These are phyloP conservation scores for Nibea albiflora DNA, from an alignment of 2,113 vertebrate genomes.

Conservation along the genomic window DNA sequence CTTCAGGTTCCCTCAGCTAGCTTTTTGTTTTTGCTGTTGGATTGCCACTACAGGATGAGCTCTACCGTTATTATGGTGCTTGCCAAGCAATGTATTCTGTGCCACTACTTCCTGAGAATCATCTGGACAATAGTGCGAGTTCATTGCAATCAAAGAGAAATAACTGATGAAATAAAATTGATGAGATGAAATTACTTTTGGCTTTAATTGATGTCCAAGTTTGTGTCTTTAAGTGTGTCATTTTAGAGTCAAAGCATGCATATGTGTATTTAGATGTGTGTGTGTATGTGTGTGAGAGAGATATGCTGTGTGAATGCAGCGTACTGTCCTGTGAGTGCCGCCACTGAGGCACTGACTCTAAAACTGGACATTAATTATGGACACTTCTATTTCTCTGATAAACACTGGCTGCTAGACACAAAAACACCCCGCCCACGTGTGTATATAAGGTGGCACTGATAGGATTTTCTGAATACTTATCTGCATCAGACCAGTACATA, in stretches of 20 bases:
- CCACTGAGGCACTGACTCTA: conserved; percentile 78
- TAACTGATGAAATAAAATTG: neutral
- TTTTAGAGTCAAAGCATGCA: neutral
- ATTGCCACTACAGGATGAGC: neutral
- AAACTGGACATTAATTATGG: conserved; percentile 92
- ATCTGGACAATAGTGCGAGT: neutral
- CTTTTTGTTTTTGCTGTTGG: too few relatives aligned
- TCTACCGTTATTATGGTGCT: neutral
- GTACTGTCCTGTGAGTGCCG: conserved; percentile 86
- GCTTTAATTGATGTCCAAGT: too few relatives aligned
- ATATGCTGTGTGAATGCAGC: neutral
- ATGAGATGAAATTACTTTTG: too few relatives aligned
- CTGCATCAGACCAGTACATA: neutral
- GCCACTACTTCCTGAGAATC: neutral
- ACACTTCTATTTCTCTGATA: conserved; percentile 87
- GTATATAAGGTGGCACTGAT: neutral
- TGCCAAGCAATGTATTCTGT: neutral
- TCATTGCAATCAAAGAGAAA: neutral
- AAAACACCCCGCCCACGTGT: conserved; percentile 15
- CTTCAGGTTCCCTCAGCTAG: too few relatives aligned
- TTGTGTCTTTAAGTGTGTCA: neutral
- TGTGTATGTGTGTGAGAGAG: neutral
- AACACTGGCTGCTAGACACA: conserved; percentile 84
- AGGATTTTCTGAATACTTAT: neutral
- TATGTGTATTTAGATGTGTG: neutral